Evolutionary conservation across 53 echinoderm and acorn worm species (phyloP), one percentile per base, ranked within the genome.

Genomic region (Apostichopus leukothele): DNA sequence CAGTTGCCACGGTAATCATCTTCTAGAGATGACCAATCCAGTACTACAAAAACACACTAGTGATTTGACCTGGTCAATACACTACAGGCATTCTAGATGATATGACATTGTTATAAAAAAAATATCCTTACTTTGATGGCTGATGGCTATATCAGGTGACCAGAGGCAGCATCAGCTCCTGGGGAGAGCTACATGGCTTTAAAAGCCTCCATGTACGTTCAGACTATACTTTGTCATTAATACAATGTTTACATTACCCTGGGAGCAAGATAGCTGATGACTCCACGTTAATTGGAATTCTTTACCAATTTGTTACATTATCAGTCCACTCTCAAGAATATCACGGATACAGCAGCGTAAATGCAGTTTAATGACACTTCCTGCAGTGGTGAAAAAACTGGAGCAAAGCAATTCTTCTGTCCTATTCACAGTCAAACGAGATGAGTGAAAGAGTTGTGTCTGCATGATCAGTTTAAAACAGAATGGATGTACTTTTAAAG

Each of bases 231-330:
- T 20, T n/a, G 51, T 79, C 1, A 51, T 53, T 79, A 53, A 79
- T 79, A 79, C 51, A 51, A 79, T 79, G 54, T 79, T 79, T 79
- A 79, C 79, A 79, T 53, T 79, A 53, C 79, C 79, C 79, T 52
- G 53, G 79, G 79, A 79, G 53, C 79, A 19, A 52, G 79, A 19
- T 79, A 52, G 79, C 79, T 51, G 10, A 52, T 13, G 79, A 79
- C 79, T 79, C 51, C 79, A 53, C 51, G 10, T 52, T 79, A 79
- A 79, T 79, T 79, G 79, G 53, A 79, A 79, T 79, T 79, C 79
- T 79, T 53, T 51, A 79, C 52, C 79, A 79, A 51, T 79, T 79
- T 79, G 79, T 12, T 79, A 79, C 79, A 39, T 53, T 79, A 79
- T 53, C 79, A 4, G 14, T 79, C 12, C 51, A 11, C 79, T 79